Evolutionary conservation across 2,113 vertebrate genomes (phyloP), one percentile per base, ranked within the genome.

Genomic region (Thermophis baileyi): DNA sequence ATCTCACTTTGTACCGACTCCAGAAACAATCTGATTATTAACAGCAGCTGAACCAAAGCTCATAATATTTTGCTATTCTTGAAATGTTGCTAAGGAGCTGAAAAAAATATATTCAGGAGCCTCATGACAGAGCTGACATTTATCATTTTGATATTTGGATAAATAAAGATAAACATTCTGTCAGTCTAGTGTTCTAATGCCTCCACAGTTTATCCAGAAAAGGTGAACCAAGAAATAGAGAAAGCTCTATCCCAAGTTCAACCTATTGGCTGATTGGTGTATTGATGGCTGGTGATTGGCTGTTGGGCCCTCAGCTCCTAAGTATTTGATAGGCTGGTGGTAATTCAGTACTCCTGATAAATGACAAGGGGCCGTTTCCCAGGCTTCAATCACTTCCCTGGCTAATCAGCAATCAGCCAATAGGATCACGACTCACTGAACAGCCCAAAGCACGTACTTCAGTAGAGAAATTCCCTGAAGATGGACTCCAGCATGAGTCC

Each of bases 11-110:
- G 96, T 95, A 95, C 96, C 97, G 93, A 94, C 95, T 97, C 96
- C 96, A 96, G 97, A 98, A 97, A 90, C 97, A 98, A 98, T 95
- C 55, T 91, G 95, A 98, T 98, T 98, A 98, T 95, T 93, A 93
- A 97, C 95, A 97, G 95, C 94, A 96, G 96, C 97, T 98, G 97
- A 98, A 97, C 93, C 91, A 92, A 97, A 95, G 91, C 93, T 97
- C 98, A 97, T 95, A 95, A 95, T 96, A 94, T 97, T 98, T 98
- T 95, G 92, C 94, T 96, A 93, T 94, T 57, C 89, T 96, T 94
- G 85, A 89, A 88, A 93, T 91, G 46, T 55, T 93, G 49, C 90
- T 96, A 81, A 95, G 95, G 88, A 90, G 93, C 46, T 91, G 93
- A 94, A 93, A 51, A 51, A 95, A 93, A 85, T 50, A 50, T n/a